Conservation (phyloP, 2,797 vertebrate species). For the Phrynocephalus forsythii region DNA sequence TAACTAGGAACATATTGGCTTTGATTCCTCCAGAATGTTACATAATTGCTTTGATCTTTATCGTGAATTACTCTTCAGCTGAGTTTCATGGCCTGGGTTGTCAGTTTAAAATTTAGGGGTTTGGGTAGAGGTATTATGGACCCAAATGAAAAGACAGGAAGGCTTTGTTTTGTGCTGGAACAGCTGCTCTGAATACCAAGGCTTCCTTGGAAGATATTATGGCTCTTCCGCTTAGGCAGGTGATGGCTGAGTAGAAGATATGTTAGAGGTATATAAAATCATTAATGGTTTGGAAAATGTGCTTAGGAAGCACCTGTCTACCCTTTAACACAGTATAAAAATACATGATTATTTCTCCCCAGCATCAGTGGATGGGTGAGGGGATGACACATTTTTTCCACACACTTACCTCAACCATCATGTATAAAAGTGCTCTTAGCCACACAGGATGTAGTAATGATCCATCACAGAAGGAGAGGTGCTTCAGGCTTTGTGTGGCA, state of each 20-base stretch:
- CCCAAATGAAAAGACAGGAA: constrained; percentile 38
- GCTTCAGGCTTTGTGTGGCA: background rate
- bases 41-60: constrained; percentile 61
- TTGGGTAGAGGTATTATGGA: constrained; percentile 45
- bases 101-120: constrained; percentile 58
- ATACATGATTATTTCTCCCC: constrained; percentile 28
- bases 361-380: background rate
- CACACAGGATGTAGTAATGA: background rate
- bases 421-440: background rate
- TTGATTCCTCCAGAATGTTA: constrained; percentile 54
- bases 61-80: constrained; percentile 47
- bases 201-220: constrained; percentile 31
- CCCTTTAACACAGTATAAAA: constrained; percentile 22
- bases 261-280: constrained; percentile 39
- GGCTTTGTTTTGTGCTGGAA: constrained; percentile 59
- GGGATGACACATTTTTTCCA: background rate
- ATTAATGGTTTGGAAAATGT: constrained; percentile 37
- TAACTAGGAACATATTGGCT: constrained; percentile 52
- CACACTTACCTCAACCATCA: background rate
- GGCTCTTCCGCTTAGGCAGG: constrained; percentile 35
- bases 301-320: constrained; percentile 45
- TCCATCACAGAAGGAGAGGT: background rate
- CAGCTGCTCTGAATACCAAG: constrained; percentile 64
- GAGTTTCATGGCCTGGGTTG: constrained; percentile 45
- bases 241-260: constrained; percentile 43